phyloP scores from a whole-genome alignment of 2,797 vertebrate species.

The Artibeus jamaicensis region DNA sequence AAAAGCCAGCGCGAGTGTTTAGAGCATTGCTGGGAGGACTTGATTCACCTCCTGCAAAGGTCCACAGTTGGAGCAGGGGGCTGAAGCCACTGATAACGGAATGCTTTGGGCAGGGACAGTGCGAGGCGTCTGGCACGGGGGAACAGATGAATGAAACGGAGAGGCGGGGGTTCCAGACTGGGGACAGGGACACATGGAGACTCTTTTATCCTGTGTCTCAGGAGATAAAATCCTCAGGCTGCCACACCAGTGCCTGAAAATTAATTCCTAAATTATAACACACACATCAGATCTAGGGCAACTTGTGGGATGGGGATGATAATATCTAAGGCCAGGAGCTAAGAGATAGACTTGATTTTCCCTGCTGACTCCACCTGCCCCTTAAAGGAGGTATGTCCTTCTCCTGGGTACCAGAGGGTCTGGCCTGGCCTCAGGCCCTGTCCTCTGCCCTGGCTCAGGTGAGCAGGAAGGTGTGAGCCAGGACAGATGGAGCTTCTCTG shows the following conservation, averaged over 20 bases:
- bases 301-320: background rate
- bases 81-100: conserved; percentile 39
- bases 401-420: background rate
- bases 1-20: conserved; percentile 31
- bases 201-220: background rate
- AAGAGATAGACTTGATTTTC: background rate
- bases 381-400: background rate
- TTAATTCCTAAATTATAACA: background rate
- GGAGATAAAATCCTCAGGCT: conserved; percentile 50
- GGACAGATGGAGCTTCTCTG: background rate
- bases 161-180: background rate
- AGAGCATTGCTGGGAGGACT: conserved; percentile 33
- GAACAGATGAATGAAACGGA: background rate
- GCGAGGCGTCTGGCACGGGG: background rate
- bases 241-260: background rate
- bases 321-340: background rate
- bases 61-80: background rate
- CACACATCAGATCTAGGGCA: background rate
- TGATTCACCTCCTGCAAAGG: conserved; percentile 16
- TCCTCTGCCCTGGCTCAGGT: background rate
- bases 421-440: accelerated
- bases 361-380: background rate
- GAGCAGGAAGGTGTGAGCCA: background rate
- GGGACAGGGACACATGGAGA: background rate
- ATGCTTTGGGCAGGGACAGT: background rate